These are phyloP conservation scores for Hyalella azteca DNA, from an alignment of 2,888 invertebrate species.

Conservation along the genomic window DNA sequence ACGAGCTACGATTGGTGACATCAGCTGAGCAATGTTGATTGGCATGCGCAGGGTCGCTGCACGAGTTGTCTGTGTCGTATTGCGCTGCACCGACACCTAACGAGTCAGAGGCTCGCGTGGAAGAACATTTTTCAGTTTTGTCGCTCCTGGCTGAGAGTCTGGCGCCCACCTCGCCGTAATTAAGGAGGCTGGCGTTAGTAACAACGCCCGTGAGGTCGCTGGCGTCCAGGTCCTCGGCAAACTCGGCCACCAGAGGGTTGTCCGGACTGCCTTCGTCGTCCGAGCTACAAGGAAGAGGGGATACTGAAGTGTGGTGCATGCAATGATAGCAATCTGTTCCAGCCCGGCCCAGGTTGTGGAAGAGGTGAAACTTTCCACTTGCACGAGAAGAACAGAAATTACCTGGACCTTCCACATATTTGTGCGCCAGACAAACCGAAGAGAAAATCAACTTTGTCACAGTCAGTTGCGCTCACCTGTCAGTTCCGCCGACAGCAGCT, in stretches of 20 bases:
- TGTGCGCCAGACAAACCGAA: too few species aligned
- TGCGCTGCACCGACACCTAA: too few species aligned
- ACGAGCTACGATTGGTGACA: not conserved
- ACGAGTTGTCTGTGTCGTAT: too few species aligned
- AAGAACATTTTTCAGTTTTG: too few species aligned
- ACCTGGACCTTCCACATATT: too few species aligned
- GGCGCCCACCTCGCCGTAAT: not conserved
- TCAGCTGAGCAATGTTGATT: not conserved
- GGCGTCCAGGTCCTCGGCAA: conserved; percentile 65
- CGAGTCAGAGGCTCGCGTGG: too few species aligned
- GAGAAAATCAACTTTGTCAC: too few species aligned
- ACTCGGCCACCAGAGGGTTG: conserved; percentile 64
- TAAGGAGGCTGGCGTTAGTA: not conserved
- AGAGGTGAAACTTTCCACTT: not conserved
- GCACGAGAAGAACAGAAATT: not conserved
- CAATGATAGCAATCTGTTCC: too few species aligned
- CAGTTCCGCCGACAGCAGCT: conserved; percentile 31
- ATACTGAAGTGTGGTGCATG: too few species aligned
- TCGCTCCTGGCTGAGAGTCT: too few species aligned
- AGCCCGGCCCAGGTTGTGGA: too few species aligned
- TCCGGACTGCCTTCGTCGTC: conserved; percentile 59
- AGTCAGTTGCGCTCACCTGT: too few species aligned
- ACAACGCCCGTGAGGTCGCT: conserved; percentile 43
- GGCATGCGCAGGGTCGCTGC: not conserved
- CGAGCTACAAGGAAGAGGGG: conserved; percentile 57